A percentile compares a stretch with the other conserved stretches of the same genome.
phyloP scores from a whole-genome alignment of 2,113 vertebrate species.

The Takifugu bimaculatus region DNA sequence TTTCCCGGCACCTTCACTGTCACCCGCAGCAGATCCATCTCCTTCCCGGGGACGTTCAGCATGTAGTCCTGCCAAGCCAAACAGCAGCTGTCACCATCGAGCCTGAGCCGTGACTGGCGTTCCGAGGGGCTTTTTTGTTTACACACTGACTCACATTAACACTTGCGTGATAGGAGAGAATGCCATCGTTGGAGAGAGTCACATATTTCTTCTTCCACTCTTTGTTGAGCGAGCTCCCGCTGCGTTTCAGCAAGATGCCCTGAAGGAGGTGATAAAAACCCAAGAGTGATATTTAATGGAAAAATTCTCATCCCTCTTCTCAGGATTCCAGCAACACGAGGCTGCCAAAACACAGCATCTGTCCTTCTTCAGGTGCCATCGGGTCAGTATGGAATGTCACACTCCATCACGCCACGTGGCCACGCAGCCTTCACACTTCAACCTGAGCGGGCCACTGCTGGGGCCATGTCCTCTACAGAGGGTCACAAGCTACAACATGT shows the following conservation, averaged over 20 bases:
- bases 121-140: not conserved
- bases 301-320: too few species aligned
- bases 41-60: slow-evolving; percentile 91
- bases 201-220: slow-evolving; percentile 99
- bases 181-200: slow-evolving; percentile 87
- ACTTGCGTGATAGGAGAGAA: slow-evolving; percentile 91
- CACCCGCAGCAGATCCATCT: slow-evolving; percentile 91
- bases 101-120: slow-evolving; percentile 1
- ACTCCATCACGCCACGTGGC: slow-evolving; percentile 33
- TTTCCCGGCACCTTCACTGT: slow-evolving; percentile 97
- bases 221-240: slow-evolving; percentile 95
- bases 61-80: slow-evolving; percentile 82
- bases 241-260: slow-evolving; percentile 92
- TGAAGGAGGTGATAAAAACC: slow-evolving; percentile 54
- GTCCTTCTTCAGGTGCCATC: slow-evolving; percentile 24
- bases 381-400: slow-evolving; percentile 17
- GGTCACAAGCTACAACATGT: slow-evolving; percentile 22
- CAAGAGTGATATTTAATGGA: slow-evolving; percentile 22
- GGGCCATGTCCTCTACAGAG: slow-evolving; percentile 18
- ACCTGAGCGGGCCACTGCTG: slow-evolving; percentile 20
- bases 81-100: slow-evolving; percentile 23
- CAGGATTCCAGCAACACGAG: not conserved
- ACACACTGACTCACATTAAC: slow-evolving; percentile 79
- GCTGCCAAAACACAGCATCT: slow-evolving; percentile 42
- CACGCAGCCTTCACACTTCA: slow-evolving; percentile 26